Conservation (phyloP, 2,797 vertebrate species). For the Lithobates sylvaticus region DNA sequence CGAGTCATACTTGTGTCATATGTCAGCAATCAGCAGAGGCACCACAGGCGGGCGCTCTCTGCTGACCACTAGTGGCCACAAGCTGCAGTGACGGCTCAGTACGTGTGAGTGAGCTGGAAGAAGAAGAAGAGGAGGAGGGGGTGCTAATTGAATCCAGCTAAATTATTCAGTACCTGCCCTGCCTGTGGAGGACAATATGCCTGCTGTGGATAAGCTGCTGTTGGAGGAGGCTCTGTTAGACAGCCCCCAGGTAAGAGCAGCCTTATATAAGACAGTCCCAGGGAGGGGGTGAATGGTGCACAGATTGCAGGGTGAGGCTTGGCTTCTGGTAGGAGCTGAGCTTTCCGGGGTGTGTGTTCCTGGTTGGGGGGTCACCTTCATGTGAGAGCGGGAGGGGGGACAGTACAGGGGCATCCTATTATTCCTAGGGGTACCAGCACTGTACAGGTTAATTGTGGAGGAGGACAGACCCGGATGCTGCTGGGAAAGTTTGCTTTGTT, state of each 20-base stretch:
- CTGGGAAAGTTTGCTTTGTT: neutral
- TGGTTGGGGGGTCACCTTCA: too few relatives aligned
- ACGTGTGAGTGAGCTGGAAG: slow-evolving; percentile 65
- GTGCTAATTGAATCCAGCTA: slow-evolving; percentile 16
- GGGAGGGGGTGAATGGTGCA: neutral
- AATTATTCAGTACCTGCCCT: slow-evolving; percentile 71
- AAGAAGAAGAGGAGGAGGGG: neutral
- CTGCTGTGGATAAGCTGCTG: slow-evolving; percentile 92
- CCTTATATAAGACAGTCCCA: neutral
- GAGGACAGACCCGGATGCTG: slow-evolving; percentile 25
- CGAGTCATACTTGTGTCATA: too few relatives aligned
- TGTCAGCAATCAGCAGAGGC: too few relatives aligned
- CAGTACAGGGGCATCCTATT: too few relatives aligned
- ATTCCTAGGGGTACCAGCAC: neutral
- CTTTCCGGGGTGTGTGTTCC: too few relatives aligned
- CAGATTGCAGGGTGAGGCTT: slow-evolving; percentile 8
- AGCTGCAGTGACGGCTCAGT: slow-evolving; percentile 59
- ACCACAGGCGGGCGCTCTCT: neutral
- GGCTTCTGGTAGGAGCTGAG: too few relatives aligned
- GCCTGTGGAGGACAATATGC: slow-evolving; percentile 83
- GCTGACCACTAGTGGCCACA: slow-evolving; percentile 27
- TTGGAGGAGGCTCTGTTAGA: slow-evolving; percentile 95
- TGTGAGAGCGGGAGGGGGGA: too few relatives aligned
- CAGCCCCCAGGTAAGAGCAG: slow-evolving; percentile 91
- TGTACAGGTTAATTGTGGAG: slow-evolving; percentile 2